phyloP scores from a whole-genome alignment of 2,888 invertebrate species.

The Scaptomyza parva region DNA sequence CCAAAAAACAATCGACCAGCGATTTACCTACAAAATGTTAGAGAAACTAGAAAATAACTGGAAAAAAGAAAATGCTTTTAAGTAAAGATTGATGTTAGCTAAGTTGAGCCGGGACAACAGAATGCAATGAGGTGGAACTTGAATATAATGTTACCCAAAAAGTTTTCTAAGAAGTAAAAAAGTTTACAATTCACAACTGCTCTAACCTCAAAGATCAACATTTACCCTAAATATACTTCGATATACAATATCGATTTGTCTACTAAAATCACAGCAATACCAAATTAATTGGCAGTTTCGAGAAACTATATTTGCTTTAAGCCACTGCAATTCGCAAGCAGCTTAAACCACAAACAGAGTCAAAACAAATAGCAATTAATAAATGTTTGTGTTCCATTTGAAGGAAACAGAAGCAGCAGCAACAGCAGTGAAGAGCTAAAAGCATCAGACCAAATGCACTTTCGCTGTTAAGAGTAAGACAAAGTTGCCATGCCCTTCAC shows the following conservation, averaged over 20 bases:
- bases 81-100: slow-evolving; percentile 49
- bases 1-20: slow-evolving; percentile 8
- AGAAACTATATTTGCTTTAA: neutral
- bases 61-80: slow-evolving; percentile 46
- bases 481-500: slow-evolving; percentile 17
- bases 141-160: too few species aligned
- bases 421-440: neutral
- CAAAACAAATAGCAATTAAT: slow-evolving; percentile 69
- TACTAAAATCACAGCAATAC: neutral
- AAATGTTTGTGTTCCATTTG: slow-evolving; percentile 46
- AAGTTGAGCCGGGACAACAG: slow-evolving; percentile 46
- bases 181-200: neutral
- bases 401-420: neutral
- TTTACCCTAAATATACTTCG: neutral
- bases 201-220: neutral
- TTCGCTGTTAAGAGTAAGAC: slow-evolving; percentile 43
- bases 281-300: neutral
- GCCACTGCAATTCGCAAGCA: neutral
- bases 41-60: slow-evolving; percentile 8
- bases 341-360: neutral
- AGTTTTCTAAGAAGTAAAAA: too few species aligned
- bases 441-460: slow-evolving; percentile 30
- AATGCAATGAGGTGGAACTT: neutral
- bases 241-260: neutral
- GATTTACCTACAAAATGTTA: slow-evolving; percentile 38